A percentile compares a stretch with the other conserved stretches of the same genome.
Evolutionary conservation across 23 tunicate species (phyloP).

Genomic region (Trididemnum miniatum): DNA sequence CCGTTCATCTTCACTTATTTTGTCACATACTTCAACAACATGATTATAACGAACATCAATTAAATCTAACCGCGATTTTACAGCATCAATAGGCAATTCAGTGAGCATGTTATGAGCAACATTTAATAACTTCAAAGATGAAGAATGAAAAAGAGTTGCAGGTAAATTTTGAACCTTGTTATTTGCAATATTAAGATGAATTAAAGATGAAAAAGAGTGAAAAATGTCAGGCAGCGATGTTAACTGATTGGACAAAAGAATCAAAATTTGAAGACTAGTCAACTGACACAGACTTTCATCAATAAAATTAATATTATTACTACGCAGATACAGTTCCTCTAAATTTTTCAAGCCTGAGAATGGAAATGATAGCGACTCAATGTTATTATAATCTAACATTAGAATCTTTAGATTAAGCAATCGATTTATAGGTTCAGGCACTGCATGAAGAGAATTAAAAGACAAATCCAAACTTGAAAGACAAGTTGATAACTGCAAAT

Average conservation of each 20-base stretch:
- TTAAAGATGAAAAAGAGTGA: not conserved
- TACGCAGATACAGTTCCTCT: not conserved
- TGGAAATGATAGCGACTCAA: not conserved
- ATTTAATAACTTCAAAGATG: not conserved
- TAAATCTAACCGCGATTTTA: not conserved
- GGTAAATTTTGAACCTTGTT: not conserved
- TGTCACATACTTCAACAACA: not conserved
- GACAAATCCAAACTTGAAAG: not conserved
- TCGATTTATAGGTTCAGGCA: not conserved
- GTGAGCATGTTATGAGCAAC: not conserved
- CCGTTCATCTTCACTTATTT: not conserved
- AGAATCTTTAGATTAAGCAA: not conserved
- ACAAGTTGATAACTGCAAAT: not conserved
- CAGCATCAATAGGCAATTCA: not conserved
- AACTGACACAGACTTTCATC: not conserved
- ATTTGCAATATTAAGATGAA: not conserved
- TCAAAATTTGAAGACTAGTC: not conserved
- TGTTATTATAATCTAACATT: slow-evolving; percentile 1
- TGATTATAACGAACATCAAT: slow-evolving; percentile 20
- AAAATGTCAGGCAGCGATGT: not conserved
- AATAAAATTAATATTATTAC: not conserved
- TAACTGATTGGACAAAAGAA: not conserved
- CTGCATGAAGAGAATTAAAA: not conserved
- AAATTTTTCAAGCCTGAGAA: not conserved
- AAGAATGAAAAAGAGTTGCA: not conserved